Evolutionary conservation across 2,888 invertebrate species (phyloP), one percentile per base, ranked within the genome.

Genomic region (Ischnura elegans): DNA sequence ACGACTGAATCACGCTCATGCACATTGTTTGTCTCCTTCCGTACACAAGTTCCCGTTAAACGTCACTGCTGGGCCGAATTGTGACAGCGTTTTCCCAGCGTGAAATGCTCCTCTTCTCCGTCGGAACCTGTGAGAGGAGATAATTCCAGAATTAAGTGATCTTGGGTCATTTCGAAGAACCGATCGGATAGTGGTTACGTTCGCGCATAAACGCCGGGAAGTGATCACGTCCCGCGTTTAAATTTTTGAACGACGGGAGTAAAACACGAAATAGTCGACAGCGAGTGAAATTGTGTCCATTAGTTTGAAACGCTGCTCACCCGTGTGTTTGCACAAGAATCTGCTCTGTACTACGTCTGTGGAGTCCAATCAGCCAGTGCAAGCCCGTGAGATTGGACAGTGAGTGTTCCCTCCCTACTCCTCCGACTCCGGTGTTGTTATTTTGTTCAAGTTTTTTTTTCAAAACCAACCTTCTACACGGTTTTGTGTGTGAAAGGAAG

Each of bases 361-460:
- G 76, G 29, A 76, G 76, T 10, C 36, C 76, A 76, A 36, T 76
- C 36, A 36, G 8, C 36, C 25, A 36, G 76, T 76, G 76, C 36
- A 36, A 76, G 76, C 76, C 76, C 29, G 36, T 76, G 61, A 61
- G 76, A 36, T 76, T 76, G 29, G 76, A n/a, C 61, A 76, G 76
- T 76, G 36, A 36, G n/a, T 76, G 10, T 61, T 36, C 76, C 76
- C 29, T 36, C 36, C 21, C 61, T 3, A 55, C 61, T 16, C 61
- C 25, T 25, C 8, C 25, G 1, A 25, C 25, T 8, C 25, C n/a
- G 61, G 47, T 47, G 47, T 47, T 47, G 47, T 47, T 47, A 10
- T 47, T 47, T n/a, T n/a, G n/a, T n/a, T n/a, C n/a, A n/a, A n/a
- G n/a, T n/a, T n/a, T n/a, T n/a, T n/a, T 10, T 47, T 16, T 47